Percentiles rank a stretch among this genome's conserved stretches.
Conservation (phyloP, 1,140 invertebrate species). For the Galleria mellonella region DNA sequence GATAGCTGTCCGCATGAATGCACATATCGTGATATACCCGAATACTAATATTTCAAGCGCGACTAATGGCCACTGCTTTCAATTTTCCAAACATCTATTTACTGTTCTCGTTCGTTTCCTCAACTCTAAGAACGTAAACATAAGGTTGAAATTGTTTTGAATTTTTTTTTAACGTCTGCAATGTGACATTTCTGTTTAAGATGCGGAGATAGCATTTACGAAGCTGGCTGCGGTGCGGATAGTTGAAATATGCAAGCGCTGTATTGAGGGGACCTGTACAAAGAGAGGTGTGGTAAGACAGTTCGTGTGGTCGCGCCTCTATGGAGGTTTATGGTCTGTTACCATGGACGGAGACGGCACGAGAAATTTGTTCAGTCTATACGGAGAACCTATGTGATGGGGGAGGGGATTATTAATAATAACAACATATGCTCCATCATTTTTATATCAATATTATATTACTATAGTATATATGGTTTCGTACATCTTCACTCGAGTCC, state of each 20-base stretch:
- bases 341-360: conserved; percentile 17
- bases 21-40: conserved; percentile 46
- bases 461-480: no score
- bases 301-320: conserved; percentile 45
- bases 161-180: conserved; percentile 6
- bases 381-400: no score
- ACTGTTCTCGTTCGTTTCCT: neutral
- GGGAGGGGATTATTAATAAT: no score
- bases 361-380: neutral
- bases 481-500: no score
- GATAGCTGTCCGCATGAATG: conserved; percentile 45
- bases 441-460: no score
- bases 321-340: conserved; percentile 26
- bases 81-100: conserved; percentile 32
- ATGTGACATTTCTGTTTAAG: conserved; percentile 34
- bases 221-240: conserved; percentile 45
- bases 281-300: conserved; percentile 53
- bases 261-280: conserved; percentile 61
- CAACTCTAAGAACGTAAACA: neutral
- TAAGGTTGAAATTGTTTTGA: conserved; percentile 17
- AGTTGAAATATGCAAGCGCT: conserved; percentile 65
- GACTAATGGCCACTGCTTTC: conserved; percentile 39
- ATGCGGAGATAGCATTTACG: conserved; percentile 62
- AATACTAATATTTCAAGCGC: conserved; percentile 67
- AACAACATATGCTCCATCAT: no score